Evolutionary conservation across 2,888 invertebrate genomes (phyloP).

Genomic region (Megaustenia siamemsis): DNA sequence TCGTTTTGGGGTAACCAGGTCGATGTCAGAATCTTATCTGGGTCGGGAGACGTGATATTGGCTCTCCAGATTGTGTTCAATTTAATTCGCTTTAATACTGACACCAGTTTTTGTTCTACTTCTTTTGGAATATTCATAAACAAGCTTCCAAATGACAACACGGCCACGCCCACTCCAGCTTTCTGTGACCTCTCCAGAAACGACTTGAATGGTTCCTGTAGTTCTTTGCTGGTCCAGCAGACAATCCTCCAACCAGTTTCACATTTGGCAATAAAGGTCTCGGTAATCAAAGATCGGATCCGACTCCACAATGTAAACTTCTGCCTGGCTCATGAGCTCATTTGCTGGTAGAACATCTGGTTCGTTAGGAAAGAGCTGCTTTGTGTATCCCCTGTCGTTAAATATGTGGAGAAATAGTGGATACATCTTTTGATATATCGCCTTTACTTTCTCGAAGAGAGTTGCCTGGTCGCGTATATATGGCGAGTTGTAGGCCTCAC

Average conservation of each 20-base stretch:
- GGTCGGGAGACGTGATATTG: constrained; percentile 49
- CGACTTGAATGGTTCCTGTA: constrained; percentile 16
- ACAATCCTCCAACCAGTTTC: constrained; percentile 44
- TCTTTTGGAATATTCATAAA: background rate
- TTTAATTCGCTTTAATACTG: constrained; percentile 39
- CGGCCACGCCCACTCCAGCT: constrained; percentile 1
- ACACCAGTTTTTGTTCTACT: background rate
- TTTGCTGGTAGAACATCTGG: background rate
- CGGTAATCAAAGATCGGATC: constrained; percentile 49
- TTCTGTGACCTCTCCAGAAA: background rate
- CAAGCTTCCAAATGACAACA: background rate
- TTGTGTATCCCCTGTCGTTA: background rate
- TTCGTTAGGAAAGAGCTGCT: background rate
- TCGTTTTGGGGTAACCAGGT: constrained; percentile 67
- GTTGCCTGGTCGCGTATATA: background rate
- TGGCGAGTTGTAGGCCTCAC: background rate
- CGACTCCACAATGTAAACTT: constrained; percentile 41
- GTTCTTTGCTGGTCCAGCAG: background rate
- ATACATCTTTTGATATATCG: background rate
- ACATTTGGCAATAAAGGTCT: constrained; percentile 41
- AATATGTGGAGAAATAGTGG: background rate
- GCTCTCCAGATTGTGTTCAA: constrained; percentile 54
- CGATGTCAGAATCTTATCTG: constrained; percentile 55
- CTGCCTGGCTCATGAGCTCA: constrained; percentile 37
- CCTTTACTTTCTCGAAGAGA: background rate